Evolutionary conservation across 2,113 vertebrate genomes (phyloP).

Genomic region (Pedionomus torquatus): DNA sequence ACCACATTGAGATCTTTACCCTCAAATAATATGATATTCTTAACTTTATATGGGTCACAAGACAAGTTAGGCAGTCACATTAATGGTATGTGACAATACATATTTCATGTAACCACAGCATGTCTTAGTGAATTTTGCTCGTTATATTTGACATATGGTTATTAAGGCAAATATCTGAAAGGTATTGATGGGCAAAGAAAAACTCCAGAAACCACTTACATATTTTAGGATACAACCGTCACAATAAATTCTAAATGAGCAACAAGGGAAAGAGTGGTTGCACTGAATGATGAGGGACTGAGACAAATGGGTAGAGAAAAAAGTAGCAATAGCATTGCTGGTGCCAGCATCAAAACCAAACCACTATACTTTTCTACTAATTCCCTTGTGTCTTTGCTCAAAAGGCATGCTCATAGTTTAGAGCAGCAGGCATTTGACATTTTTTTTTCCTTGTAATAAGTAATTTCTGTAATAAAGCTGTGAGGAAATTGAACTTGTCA

Average conservation of each 20-base stretch:
- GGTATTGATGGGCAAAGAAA: not conserved
- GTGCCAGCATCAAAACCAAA: not conserved
- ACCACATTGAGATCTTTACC: not conserved
- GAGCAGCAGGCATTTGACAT: slow-evolving; percentile 52
- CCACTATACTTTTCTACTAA: not conserved
- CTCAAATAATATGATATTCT: not conserved
- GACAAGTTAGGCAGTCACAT: not conserved
- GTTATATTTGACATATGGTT: not conserved
- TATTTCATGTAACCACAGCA: not conserved
- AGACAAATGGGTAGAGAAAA: not conserved
- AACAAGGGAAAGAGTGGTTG: not conserved
- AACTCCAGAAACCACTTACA: not conserved
- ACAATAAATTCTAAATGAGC: not conserved
- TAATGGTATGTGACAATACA: not conserved
- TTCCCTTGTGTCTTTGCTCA: not conserved
- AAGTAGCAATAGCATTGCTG: not conserved
- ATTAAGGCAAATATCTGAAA: not conserved
- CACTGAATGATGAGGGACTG: not conserved
- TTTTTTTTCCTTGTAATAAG: slow-evolving; percentile 67
- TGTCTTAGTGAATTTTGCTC: not conserved
- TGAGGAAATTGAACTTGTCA: slow-evolving; percentile 75
- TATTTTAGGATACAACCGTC: not conserved
- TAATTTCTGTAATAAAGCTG: slow-evolving; percentile 75
- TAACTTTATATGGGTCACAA: not conserved
- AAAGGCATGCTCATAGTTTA: slow-evolving; percentile 24